Conservation (phyloP, 2,113 vertebrate genomes). For the Maccullochella peelii region DNA sequence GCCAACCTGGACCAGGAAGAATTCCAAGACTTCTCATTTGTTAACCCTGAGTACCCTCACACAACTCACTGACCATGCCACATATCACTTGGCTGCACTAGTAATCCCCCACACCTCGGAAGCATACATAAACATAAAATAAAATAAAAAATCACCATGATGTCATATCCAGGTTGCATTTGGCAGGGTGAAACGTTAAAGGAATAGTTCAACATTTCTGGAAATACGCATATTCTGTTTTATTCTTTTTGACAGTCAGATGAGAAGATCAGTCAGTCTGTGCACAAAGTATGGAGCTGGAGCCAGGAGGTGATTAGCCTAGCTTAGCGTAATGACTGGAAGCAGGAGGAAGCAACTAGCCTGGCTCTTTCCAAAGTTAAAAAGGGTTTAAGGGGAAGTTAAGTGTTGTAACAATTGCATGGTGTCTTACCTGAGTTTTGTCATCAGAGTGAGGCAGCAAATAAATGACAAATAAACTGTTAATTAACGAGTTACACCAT, state of each 20-base stretch:
- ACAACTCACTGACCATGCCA: slow-evolving; percentile 72
- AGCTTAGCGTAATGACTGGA: slow-evolving; percentile 4
- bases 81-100: slow-evolving; percentile 64
- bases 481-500: not conserved
- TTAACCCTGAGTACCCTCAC: slow-evolving; percentile 91
- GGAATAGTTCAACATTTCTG: slow-evolving; percentile 34
- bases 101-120: slow-evolving; percentile 31
- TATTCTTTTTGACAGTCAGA: slow-evolving; percentile 1
- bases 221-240: not conserved
- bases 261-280: not conserved
- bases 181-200: slow-evolving; percentile 17
- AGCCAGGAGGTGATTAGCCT: not conserved
- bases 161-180: slow-evolving; percentile 58
- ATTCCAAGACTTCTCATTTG: slow-evolving; percentile 98
- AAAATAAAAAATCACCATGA: slow-evolving; percentile 17
- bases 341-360: slow-evolving; percentile 1
- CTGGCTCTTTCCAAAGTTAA: not conserved
- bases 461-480: not conserved
- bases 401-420: not conserved
- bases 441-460: too few relatives aligned
- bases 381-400: not conserved
- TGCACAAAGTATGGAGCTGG: not conserved
- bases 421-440: too few relatives aligned
- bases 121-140: not conserved
- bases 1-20: slow-evolving; percentile 99